Base-by-base conservation (phyloP, 1,140 invertebrate genomes). In the Limonius californicus region DNA sequence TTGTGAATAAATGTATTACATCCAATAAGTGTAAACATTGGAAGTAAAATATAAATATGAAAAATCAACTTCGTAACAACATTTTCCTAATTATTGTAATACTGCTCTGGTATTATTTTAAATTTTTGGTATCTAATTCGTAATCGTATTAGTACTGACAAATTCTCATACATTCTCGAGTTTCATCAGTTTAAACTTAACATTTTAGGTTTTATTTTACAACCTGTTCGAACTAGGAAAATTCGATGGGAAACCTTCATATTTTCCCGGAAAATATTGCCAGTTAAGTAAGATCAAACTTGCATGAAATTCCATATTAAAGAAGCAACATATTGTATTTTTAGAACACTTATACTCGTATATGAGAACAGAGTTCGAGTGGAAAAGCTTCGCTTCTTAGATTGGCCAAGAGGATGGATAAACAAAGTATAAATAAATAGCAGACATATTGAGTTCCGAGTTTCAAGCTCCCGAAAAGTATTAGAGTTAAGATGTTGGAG, bases 401-500 rank as follows among this genome's bases (percentile, higher is more conserved):
- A 39, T 39, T 39, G 35, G 35, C 7, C 35, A 39, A 39, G 35
- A 39, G 35, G 35, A 39, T 39, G n/a, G 35, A 39, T 39, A 39
- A 39, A 39, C 35, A 39, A 39, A 39, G 35, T 39, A 39, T 39
- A 39, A 39, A 39, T 39, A 39, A 39, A 39, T 39, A 39, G 35
- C 35, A 39, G 35, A 39, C 35, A 39, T 39, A 39, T 39, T 39
- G 35, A 39, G 35, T 39, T 39, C 35, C n/a, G n/a, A 39, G n/a
- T 39, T 39, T 39, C 35, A 39, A 39, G n/a, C 45, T 16, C 15
- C 45, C 16, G 8, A 50, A 18, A 50, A 16, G 45, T 50, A 50
- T 11, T 50, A 50, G 9, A 21, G 45, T 21, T 50, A 11, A 50
- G 45, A 50, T 50, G 16, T 50, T 50, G 7, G 8, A 50, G 12